phyloP scores from a whole-genome alignment of 2,113 vertebrate genomes.

The Toxotes chatareus region DNA sequence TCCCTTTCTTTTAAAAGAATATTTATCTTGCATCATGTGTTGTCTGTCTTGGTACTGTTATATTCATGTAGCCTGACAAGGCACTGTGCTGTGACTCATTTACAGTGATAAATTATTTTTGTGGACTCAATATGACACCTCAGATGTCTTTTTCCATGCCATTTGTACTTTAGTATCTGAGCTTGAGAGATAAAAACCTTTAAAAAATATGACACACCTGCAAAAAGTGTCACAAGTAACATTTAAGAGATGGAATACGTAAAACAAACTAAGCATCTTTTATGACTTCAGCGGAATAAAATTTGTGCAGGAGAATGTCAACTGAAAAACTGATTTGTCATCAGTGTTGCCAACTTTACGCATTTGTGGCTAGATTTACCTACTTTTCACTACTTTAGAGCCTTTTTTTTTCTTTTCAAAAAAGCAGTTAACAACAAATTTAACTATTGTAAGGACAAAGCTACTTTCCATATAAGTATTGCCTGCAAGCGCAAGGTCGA shows the following conservation, averaged over 20 bases:
- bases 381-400: no score
- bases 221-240: neutral
- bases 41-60: neutral
- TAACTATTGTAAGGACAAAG: no score
- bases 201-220: neutral
- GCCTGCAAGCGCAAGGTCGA: no score
- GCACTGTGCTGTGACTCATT: neutral
- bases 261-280: neutral
- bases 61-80: neutral
- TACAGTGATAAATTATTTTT: neutral
- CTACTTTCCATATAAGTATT: no score
- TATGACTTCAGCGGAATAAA: neutral
- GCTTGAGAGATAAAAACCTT: neutral
- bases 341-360: no score
- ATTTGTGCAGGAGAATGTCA: conserved; percentile 10
- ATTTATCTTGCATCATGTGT: conserved; percentile 1
- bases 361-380: no score
- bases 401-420: no score
- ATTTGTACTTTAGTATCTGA: conserved; percentile 2
- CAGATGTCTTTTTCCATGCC: neutral
- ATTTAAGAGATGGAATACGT: neutral
- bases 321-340: neutral
- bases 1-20: neutral
- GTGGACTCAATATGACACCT: neutral
- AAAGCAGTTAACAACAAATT: no score